Conservation (phyloP, 1,140 invertebrate species). For the Ceratina japonica region DNA sequence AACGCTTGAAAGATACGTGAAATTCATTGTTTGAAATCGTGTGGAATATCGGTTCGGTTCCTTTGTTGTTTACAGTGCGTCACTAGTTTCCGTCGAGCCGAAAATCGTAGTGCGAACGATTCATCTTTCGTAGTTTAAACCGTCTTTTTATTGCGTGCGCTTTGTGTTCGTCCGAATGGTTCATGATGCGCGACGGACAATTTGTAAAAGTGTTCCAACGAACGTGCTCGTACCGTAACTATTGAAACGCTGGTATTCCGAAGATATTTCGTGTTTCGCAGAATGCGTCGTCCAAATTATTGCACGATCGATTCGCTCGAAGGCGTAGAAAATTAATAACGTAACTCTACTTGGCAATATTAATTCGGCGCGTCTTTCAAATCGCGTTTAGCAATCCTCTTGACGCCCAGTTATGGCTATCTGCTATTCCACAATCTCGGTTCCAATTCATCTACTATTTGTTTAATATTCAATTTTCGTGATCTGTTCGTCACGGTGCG, state of each 20-base stretch:
- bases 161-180: conserved; percentile 42
- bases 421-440: neutral
- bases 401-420: conserved; percentile 47
- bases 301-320: conserved; percentile 16
- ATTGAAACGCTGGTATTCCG: neutral
- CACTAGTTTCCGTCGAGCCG: neutral
- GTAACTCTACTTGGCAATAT: conserved; percentile 32
- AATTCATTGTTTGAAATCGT: conserved; percentile 49
- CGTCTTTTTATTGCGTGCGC: conserved; percentile 37
- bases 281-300: conserved; percentile 1
- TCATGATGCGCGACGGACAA: conserved; percentile 49
- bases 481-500: neutral
- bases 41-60: neutral
- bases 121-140: neutral
- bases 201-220: conserved; percentile 53
- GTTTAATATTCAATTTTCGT: neutral
- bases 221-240: neutral
- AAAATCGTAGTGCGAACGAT: neutral
- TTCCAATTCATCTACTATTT: neutral
- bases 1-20: conserved; percentile 61
- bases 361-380: conserved; percentile 64
- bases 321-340: conserved; percentile 49
- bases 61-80: neutral
- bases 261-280: neutral
- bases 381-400: conserved; percentile 33